These are phyloP conservation scores for Notolabrus celidotus DNA, from an alignment of 2,797 vertebrate species.

Conservation along the genomic window DNA sequence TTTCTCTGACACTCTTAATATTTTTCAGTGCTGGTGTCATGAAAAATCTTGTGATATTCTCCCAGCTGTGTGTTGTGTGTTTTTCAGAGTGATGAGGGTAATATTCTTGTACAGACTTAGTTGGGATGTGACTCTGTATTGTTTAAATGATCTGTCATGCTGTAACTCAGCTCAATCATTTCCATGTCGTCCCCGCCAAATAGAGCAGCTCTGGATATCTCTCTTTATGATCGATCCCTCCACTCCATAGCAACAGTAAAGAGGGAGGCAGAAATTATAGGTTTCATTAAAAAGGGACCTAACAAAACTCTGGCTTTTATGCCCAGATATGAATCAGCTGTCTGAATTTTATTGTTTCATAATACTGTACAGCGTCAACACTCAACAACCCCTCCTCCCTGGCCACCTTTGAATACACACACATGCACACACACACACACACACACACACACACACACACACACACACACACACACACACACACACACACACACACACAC, in stretches of 20 bases:
- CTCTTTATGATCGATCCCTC: conserved; percentile 70
- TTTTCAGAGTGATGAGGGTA: not conserved
- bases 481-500: conserved; percentile 2
- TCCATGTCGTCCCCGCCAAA: conserved; percentile 55
- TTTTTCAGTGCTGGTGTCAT: too few relatives aligned
- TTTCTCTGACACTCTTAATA: too few relatives aligned
- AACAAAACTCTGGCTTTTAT: conserved; percentile 80
- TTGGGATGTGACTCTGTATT: conserved; percentile 29
- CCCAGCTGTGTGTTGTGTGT: not conserved
- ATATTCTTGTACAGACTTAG: conserved; percentile 5
- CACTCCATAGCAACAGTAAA: conserved; percentile 46
- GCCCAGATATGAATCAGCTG: conserved; percentile 79
- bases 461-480: not conserved
- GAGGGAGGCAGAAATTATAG: conserved; percentile 73
- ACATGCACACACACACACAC: conserved; percentile 3
- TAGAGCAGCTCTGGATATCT: conserved; percentile 54
- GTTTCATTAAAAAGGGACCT: conserved; percentile 79
- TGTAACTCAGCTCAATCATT: conserved; percentile 48
- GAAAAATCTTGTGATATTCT: too few relatives aligned
- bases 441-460: conserved; percentile 1
- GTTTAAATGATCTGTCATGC: conserved; percentile 40
- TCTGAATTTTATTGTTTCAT: conserved; percentile 79
- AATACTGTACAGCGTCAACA: conserved; percentile 65
- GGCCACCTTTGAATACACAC: conserved; percentile 43
- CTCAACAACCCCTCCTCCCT: conserved; percentile 5